Evolutionary conservation across 2,888 invertebrate genomes (phyloP), one percentile per base, ranked within the genome.

Genomic region (Cylloceria caligata): DNA sequence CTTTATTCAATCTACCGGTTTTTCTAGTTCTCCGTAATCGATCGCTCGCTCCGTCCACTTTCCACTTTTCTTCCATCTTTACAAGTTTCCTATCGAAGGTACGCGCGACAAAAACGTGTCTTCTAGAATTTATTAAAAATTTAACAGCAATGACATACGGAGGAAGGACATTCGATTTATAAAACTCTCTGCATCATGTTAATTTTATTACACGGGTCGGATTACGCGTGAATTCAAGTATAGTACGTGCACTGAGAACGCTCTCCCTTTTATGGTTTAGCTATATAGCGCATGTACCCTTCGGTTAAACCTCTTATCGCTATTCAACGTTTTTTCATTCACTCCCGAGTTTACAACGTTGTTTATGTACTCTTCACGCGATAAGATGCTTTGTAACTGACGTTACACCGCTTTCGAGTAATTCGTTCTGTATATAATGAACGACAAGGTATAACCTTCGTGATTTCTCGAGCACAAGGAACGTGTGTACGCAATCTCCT

Each of bases 331-430:
- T 81, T 42, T 55, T 77, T 72, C 72, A 62, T 77, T 19, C 72
- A 77, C 67, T 71, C 49, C n/a, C 27, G 34, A 62, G 68, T 81
- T 81, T 81, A 81, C 72, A 81, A 47, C 81, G 67, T 81, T 68
- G 81, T 77, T 64, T 60, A 77, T 64, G 72, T 36, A 68, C 67
- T 76, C 68, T 52, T 62, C 52, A 68, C 76, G 60, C 72, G 76
- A 81, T 81, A 81, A 81, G 72, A 68, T 77, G 76, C 72, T 77
- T 77, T 77, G 72, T 81, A 77, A 77, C 36, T 24, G 72, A 80
- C 67, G 62, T 55, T 67, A 49, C n/a, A 52, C 16, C 60, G 67
- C 45, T 45, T 49, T 67, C 52, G 67, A 45, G 72, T 45, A 72
- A 68, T 81, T 76, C 76, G 72, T 72, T 67, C 16, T 72, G 52